A percentile compares a stretch with the other conserved stretches of the same genome.
phyloP scores from a whole-genome alignment of 2,113 vertebrate species.

The Opisthocomus hoazin region DNA sequence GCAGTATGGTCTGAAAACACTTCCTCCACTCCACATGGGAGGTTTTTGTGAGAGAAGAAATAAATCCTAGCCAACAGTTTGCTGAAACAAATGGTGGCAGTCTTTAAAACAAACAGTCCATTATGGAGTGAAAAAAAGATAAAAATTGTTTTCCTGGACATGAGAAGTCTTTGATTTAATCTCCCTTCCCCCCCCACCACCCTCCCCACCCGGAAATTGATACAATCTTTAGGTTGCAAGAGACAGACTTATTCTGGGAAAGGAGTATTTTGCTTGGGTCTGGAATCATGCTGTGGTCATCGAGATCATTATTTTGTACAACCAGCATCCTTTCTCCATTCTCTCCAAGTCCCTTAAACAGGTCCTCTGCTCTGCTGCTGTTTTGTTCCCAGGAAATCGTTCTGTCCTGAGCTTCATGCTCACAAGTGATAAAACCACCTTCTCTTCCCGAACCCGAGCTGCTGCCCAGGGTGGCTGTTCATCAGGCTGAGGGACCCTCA shows the following conservation, averaged over 20 bases:
- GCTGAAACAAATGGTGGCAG: neutral
- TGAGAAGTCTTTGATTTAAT: neutral
- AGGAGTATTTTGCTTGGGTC: neutral
- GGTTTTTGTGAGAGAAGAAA: neutral
- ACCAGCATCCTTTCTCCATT: neutral
- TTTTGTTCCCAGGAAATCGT: neutral
- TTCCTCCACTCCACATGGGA: neutral
- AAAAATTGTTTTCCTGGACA: neutral
- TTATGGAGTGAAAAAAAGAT: neutral
- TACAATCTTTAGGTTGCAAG: neutral
- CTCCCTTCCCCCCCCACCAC: too few relatives aligned
- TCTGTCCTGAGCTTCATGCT: neutral
- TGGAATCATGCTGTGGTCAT: neutral
- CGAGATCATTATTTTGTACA: neutral
- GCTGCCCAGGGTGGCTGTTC: neutral
- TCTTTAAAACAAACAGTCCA: neutral
- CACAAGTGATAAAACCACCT: neutral
- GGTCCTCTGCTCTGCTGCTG: neutral
- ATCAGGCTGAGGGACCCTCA: neutral
- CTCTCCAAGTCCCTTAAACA: neutral
- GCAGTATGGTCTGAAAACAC: neutral
- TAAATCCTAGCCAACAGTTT: neutral
- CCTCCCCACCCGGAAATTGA: neutral
- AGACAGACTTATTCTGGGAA: neutral
- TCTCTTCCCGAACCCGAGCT: accelerated